Conservation (phyloP, 2,888 invertebrate species). For the Agrotis ipsilon region DNA sequence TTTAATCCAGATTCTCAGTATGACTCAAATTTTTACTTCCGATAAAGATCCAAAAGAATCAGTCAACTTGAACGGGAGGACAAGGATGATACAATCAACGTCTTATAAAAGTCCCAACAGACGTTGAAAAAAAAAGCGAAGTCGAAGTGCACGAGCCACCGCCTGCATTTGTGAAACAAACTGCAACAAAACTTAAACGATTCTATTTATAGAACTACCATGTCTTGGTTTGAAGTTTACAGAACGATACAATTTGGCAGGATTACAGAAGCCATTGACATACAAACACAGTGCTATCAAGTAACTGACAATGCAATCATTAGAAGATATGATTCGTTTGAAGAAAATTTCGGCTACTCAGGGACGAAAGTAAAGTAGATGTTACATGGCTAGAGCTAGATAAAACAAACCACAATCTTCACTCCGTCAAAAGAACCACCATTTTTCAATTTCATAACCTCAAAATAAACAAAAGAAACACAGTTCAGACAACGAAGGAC, state of each 20-base stretch:
- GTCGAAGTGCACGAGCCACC: constrained; percentile 28
- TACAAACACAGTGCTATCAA: not conserved
- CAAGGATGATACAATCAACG: constrained; percentile 27
- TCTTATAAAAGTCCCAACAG: constrained; percentile 29
- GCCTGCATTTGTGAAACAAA: constrained; percentile 38
- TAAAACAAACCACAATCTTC: not conserved
- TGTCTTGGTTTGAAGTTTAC: constrained; percentile 3
- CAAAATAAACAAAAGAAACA: constrained; percentile 1
- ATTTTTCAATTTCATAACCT: not conserved
- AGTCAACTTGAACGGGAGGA: constrained; percentile 1
- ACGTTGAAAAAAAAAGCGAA: constrained; percentile 30
- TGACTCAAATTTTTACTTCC: not conserved
- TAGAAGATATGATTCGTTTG: not conserved
- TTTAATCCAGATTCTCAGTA: not conserved
- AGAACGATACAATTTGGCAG: constrained; percentile 17
- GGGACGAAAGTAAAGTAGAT: too few species aligned
- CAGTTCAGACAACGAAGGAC: constrained; percentile 14
- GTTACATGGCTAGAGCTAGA: not conserved
- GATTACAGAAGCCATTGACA: constrained; percentile 3
- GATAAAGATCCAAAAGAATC: constrained; percentile 5
- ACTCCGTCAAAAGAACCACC: not conserved
- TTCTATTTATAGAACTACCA: constrained; percentile 34
- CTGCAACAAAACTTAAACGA: constrained; percentile 9
- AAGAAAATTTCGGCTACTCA: too few species aligned
- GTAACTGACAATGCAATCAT: not conserved